Conservation (phyloP, 2,113 vertebrate species). For the Pachycephala philippinensis region DNA sequence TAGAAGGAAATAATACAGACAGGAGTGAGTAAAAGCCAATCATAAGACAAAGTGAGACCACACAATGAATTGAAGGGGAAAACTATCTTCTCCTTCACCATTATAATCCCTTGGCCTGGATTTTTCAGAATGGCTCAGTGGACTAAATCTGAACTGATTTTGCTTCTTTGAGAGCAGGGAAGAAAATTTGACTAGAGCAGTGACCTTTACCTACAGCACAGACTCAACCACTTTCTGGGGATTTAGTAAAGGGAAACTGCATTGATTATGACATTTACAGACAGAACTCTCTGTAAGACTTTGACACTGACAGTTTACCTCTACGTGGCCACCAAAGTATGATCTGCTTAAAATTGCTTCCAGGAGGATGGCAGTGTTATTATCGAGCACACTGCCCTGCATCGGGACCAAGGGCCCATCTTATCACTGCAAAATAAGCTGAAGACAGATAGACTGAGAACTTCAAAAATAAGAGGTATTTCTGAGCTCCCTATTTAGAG, state of each 20-base stretch:
- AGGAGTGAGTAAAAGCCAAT: neutral
- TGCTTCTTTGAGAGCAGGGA: neutral
- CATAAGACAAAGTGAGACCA: neutral
- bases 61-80: neutral
- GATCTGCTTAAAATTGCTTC: neutral
- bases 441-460: neutral
- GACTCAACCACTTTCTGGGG: neutral
- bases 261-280: neutral
- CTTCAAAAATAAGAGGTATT: neutral
- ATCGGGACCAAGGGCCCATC: neutral
- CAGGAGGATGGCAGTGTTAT: neutral
- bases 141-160: neutral
- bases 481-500: neutral
- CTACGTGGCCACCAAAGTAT: neutral
- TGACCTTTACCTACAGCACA: neutral
- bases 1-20: neutral
- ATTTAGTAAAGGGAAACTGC: neutral
- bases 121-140: neutral
- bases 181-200: neutral
- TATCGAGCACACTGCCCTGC: neutral
- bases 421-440: neutral
- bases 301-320: neutral
- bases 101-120: neutral
- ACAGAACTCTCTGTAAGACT: neutral
- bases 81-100: neutral